Conservation (phyloP, 1,140 invertebrate species). For the Archegozetes longisetosus region DNA sequence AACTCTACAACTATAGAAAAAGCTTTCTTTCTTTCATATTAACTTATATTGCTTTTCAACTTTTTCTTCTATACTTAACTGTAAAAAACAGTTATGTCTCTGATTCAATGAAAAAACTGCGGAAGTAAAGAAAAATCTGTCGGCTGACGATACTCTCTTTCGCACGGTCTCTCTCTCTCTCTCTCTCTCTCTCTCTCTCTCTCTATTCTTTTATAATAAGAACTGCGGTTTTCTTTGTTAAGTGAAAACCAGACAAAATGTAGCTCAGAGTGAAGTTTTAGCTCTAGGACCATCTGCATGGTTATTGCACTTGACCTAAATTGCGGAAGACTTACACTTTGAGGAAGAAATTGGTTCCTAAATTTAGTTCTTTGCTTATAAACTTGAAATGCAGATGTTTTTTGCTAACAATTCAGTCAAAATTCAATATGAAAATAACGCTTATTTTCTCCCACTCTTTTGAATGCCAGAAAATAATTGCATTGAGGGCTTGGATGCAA, state of each 20-base stretch:
- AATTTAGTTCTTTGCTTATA: not conserved
- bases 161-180: not conserved
- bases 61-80: too few species aligned
- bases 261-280: not conserved
- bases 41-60: too few species aligned
- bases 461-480: too few species aligned
- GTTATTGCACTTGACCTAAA: not conserved
- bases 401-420: too few species aligned
- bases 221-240: not conserved
- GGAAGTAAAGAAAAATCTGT: not conserved
- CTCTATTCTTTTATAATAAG: not conserved
- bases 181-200: not conserved
- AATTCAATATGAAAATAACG: too few species aligned
- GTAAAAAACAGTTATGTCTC: not conserved
- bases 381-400: not conserved
- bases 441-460: too few species aligned
- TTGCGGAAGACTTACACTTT: too few species aligned
- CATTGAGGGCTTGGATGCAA: too few species aligned
- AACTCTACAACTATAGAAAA: not conserved
- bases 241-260: not conserved
- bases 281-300: not conserved
- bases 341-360: not conserved
- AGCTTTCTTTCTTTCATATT: too few species aligned
- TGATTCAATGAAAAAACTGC: not conserved
- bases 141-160: not conserved